Evolutionary conservation across 2,888 invertebrate genomes (phyloP).

Genomic region (Nephrotoma guestfalica): DNA sequence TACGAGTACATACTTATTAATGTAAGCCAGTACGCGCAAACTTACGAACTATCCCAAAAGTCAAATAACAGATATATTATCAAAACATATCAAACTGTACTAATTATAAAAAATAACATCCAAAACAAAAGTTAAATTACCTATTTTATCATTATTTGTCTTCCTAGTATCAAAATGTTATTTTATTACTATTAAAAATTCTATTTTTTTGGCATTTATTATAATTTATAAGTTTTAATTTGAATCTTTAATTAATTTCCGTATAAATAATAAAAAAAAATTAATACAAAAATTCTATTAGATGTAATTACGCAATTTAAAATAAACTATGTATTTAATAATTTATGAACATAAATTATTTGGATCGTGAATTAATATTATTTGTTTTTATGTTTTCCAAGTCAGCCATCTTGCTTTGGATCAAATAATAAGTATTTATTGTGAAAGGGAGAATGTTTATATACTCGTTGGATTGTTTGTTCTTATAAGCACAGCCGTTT

Average conservation of each 20-base stretch:
- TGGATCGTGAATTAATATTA: background rate
- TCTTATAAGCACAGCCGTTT: too few species aligned
- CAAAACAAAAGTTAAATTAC: background rate
- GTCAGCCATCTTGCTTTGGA: too few species aligned
- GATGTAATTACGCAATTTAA: background rate
- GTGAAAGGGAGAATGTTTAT: too few species aligned
- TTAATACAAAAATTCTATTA: background rate
- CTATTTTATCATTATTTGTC: background rate
- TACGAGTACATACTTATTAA: too few species aligned
- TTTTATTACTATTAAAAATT: background rate
- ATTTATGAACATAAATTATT: background rate
- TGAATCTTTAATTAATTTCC: background rate
- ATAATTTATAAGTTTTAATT: background rate
- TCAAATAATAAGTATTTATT: too few species aligned
- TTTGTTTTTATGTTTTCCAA: too few species aligned
- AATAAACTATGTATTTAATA: background rate
- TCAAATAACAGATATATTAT: background rate
- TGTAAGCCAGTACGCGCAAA: too few species aligned
- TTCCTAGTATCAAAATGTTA: background rate
- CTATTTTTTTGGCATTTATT: background rate
- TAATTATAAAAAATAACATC: background rate
- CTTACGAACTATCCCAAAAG: too few species aligned
- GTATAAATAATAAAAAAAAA: background rate
- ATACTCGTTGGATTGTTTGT: too few species aligned
- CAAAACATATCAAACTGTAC: background rate